A percentile compares a stretch with the other conserved stretches of the same genome.
Conservation (phyloP, 2,797 vertebrate species). For the Artibeus jamaicensis region DNA sequence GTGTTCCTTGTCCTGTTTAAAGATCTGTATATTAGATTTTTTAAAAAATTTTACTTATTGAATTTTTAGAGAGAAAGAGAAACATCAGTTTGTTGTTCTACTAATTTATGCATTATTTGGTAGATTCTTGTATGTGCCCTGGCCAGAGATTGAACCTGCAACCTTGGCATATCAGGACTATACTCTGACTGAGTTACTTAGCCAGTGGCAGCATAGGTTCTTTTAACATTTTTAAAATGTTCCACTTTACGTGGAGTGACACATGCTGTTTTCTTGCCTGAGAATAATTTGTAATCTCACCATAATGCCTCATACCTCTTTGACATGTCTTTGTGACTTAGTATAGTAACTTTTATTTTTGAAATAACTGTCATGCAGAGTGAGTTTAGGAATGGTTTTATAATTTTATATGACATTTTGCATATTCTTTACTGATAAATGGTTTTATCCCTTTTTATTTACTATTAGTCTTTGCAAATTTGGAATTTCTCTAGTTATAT, state of each 20-base stretch:
- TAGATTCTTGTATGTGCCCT: no score
- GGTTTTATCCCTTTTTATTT: constrained; percentile 8
- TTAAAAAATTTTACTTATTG: no score
- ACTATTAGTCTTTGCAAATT: constrained; percentile 9
- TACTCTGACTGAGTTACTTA: no score
- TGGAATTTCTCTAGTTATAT: background rate
- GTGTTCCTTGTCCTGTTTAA: background rate
- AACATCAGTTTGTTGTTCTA: no score
- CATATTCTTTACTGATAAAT: background rate
- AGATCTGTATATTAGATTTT: background rate
- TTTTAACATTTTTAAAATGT: constrained; percentile 11
- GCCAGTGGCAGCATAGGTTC: background rate
- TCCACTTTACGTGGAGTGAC: background rate
- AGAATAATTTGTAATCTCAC: constrained; percentile 17
- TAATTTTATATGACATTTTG: background rate
- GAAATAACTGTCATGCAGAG: background rate
- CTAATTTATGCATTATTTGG: no score
- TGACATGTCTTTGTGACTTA: constrained; percentile 19
- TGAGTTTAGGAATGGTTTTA: constrained; percentile 8
- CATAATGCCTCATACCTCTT: constrained; percentile 1
- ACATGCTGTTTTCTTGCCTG: background rate
- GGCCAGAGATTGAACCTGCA: no score
- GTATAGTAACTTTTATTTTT: background rate
- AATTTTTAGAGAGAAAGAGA: no score
- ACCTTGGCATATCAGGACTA: no score